Base-by-base conservation (phyloP, 2,888 invertebrate species). In the Dugesia japonica region DNA sequence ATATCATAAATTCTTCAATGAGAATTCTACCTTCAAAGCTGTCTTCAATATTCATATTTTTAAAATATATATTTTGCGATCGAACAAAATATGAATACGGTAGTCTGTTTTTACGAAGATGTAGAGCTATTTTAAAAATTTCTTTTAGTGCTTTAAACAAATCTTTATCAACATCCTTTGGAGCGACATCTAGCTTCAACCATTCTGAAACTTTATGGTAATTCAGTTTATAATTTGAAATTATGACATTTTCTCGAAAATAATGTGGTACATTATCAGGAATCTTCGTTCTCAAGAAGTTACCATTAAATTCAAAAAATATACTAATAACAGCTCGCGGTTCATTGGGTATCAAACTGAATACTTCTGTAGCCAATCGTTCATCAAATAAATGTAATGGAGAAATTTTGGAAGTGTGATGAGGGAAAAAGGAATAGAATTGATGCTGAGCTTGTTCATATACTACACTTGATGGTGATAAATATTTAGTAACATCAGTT, bases 251-350 rank as follows among this genome's bases (percentile, higher is more conserved):
- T 56, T 56, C 56, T 9, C 56, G 4, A n/a, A 56, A 56, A 20
- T 56, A 4, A 7, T 56, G 1, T 56, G n/a, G 17, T 56, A 56
- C n/a, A n/a, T 23, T 56, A 20, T n/a, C 17, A 4, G 56, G 7
- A n/a, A n/a, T n/a, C n/a, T n/a, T n/a, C n/a, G n/a, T n/a, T n/a
- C n/a, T n/a, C n/a, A n/a, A n/a, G n/a, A n/a, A n/a, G n/a, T n/a
- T n/a, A n/a, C n/a, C n/a, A n/a, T n/a, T n/a, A 23, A 56, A 56
- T 13, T 56, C 1, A 23, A 56, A 56, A n/a, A 56, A 56, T n/a
- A 56, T n/a, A 56, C 56, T 56, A n/a, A 56, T n/a, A 56, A 56
- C 56, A 20, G 56, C 56, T n/a, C 56, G 56, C 7, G 56, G 56
- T 13, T 13, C 23, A n/a, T 56, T 56, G 17, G 56, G 56, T 13